Evolutionary conservation across 1,140 invertebrate species (phyloP), one percentile per base, ranked within the genome.

Genomic region (Galleria mellonella): DNA sequence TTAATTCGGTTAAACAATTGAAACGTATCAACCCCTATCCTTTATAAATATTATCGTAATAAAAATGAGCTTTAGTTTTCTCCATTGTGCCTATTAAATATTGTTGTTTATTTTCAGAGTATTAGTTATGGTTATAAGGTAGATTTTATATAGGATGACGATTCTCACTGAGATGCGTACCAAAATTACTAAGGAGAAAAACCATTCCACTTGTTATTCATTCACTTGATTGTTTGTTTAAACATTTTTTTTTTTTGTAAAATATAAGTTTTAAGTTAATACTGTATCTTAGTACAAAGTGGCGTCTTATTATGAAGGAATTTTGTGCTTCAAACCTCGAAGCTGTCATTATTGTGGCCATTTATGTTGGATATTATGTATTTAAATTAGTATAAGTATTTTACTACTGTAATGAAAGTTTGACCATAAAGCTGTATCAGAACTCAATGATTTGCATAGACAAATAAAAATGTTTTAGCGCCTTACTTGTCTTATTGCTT

Each of bases 391-490:
- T 59, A 55, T 82, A 79, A 77, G 71, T 62, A 64, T 71, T 66
- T 76, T 62, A 74, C 57, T 64, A 59, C 71, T 63, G 65, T 72
- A 76, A 70, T 73, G 52, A 71, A 66, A 58, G 46, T 56, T 76
- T 70, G 60, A 76, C 60, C 57, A 67, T 65, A 48, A 64, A 69
- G 64, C 47, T 79, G 72, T 81, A 78, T 68, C 55, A 69, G 65
- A 63, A 69, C 65, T 69, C 56, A 64, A 69, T 72, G 54, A 76
- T 66, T 72, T 72, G 65, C 62, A 72, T 75, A 83, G 69, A 74
- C 68, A 75, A 83, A 83, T 83, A 83, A 83, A 81, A 71, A 71
- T 78, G 78, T 83, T 79, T 83, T 79, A 83, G 75, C 58, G 72
- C 55, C 53, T 33, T 39, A 10, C 23, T 23, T 48, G 28, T 57